These are phyloP conservation scores for Acleris emargana DNA, from an alignment of 2,888 invertebrate species.

Conservation along the genomic window DNA sequence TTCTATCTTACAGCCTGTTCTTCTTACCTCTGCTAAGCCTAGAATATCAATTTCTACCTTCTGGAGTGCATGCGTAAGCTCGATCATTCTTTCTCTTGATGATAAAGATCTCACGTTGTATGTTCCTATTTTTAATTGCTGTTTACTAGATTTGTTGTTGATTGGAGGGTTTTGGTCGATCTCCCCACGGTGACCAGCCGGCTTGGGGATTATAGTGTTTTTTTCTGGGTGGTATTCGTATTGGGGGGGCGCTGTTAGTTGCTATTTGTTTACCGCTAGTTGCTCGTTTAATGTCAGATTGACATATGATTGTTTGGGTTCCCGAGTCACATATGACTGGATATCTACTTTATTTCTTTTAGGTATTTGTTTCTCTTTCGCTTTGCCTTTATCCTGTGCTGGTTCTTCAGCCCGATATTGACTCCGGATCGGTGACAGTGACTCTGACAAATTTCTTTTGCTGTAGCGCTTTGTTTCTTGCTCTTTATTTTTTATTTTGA, in stretches of 20 bases:
- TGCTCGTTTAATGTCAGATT: not conserved
- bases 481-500: not conserved
- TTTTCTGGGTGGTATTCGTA: too few species aligned
- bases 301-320: not conserved
- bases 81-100: not conserved
- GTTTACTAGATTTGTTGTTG: not conserved
- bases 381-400: not conserved
- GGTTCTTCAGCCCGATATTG: not conserved
- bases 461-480: not conserved
- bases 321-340: not conserved
- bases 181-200: conserved; percentile 1
- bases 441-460: not conserved
- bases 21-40: not conserved
- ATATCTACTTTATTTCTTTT: conserved; percentile 2
- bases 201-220: not conserved
- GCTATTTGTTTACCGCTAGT: not conserved
- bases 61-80: not conserved
- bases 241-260: not conserved
- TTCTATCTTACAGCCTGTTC: not conserved
- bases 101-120: not conserved
- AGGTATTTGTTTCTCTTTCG: not conserved
- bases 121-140: not conserved
- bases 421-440: not conserved
- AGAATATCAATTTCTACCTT: not conserved
- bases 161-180: conserved; percentile 1